These are phyloP conservation scores for Proisotoma minuta DNA, from an alignment of 2,888 invertebrate species.

Conservation along the genomic window DNA sequence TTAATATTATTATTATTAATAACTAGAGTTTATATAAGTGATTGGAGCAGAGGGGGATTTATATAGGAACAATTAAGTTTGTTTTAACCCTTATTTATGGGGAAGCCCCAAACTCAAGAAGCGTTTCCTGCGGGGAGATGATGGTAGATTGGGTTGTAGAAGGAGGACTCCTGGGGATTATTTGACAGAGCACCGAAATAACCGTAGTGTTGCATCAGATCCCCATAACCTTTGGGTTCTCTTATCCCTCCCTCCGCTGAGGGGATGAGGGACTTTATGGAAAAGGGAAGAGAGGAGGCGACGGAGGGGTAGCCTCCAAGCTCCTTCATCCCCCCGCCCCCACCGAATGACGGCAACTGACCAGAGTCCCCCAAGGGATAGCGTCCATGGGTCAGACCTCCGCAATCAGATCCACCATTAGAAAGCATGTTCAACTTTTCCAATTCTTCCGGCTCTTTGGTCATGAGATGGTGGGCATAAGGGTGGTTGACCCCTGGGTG, in stretches of 20 bases:
- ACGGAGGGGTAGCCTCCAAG: conserved; percentile 48
- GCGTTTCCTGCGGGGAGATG: conserved; percentile 43
- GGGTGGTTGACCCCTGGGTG: conserved; percentile 10
- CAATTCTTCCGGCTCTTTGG: too few species aligned
- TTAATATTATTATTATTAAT: too few species aligned
- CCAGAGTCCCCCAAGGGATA: conserved; percentile 34
- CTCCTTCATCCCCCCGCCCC: conserved; percentile 43
- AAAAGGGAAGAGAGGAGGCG: conserved; percentile 63
- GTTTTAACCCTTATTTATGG: conserved; percentile 12
- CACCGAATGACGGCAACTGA: conserved; percentile 39
- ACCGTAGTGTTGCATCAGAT: conserved; percentile 41
- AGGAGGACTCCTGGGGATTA: conserved; percentile 33
- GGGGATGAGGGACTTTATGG: conserved; percentile 86
- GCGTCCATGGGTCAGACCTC: conserved; percentile 18
- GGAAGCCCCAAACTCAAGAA: conserved; percentile 39
- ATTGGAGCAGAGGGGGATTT: too few species aligned
- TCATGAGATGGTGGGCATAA: conserved; percentile 21
- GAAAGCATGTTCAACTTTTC: conserved; percentile 39
- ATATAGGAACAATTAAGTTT: too few species aligned
- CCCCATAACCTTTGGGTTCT: conserved; percentile 35
- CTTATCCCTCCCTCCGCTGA: conserved; percentile 55
- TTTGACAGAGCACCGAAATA: conserved; percentile 43
- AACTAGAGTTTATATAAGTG: too few species aligned
- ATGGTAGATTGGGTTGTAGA: conserved; percentile 42
- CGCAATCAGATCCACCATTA: conserved; percentile 39